Evolutionary conservation across 2,797 vertebrate species (phyloP).

Genomic region (Urocyon cinereoargenteus): DNA sequence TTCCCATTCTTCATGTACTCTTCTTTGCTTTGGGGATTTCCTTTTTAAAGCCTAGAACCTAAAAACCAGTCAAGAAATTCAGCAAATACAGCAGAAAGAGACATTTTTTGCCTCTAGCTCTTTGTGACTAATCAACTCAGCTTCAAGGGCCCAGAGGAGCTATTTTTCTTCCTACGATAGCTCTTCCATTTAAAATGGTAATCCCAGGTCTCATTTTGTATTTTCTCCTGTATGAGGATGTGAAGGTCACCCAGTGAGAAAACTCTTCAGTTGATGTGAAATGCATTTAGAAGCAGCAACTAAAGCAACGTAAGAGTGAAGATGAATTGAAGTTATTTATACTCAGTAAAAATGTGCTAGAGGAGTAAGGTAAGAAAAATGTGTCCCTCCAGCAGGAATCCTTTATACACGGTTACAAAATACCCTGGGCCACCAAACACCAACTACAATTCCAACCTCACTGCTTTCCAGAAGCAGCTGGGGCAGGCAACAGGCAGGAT

Average conservation of each 20-base stretch:
- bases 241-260: conserved; percentile 77
- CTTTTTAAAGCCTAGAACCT: conserved; percentile 38
- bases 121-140: conserved; percentile 65
- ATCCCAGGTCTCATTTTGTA: conserved; percentile 67
- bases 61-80: conserved; percentile 43
- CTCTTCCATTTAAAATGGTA: conserved; percentile 66
- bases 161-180: conserved; percentile 56
- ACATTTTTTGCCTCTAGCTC: not conserved
- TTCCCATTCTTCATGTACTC: not conserved
- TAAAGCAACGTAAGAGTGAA: conserved; percentile 69
- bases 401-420: conserved; percentile 55
- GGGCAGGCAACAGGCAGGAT: not conserved
- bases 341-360: conserved; percentile 67
- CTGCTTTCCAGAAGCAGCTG: not conserved
- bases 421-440: not conserved
- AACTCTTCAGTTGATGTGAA: conserved; percentile 60
- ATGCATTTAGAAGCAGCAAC: conserved; percentile 71
- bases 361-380: conserved; percentile 75
- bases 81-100: not conserved
- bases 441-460: not conserved
- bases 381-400: conserved; percentile 16
- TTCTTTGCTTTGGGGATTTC: not conserved
- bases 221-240: conserved; percentile 4
- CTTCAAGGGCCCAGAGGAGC: conserved; percentile 11
- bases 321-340: conserved; percentile 81